Conservation (phyloP, 2,797 vertebrate genomes). For the Enteromius argenteus region DNA sequence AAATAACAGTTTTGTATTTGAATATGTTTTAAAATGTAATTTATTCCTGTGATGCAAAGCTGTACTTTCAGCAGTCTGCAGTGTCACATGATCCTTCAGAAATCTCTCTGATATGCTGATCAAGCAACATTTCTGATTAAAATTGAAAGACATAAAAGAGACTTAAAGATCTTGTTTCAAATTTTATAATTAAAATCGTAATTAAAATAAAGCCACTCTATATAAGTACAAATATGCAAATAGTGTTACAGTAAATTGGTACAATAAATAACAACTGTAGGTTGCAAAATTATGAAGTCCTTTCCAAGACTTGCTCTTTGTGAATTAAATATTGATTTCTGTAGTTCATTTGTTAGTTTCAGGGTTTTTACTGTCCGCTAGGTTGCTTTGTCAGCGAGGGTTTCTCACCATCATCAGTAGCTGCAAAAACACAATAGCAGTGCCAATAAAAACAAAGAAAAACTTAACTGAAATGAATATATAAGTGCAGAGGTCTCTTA, state of each 20-base stretch:
- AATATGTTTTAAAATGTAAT: neutral
- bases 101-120: neutral
- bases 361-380: neutral
- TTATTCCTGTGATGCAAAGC: neutral
- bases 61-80: neutral
- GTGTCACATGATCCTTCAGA: neutral
- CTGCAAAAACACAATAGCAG: conserved; percentile 18
- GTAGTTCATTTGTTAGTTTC: neutral
- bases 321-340: neutral
- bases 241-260: neutral
- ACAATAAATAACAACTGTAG: neutral
- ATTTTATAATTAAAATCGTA: neutral
- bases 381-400: conserved; percentile 1
- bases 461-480: neutral
- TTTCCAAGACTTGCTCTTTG: neutral
- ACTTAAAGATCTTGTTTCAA: neutral
- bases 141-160: no score
- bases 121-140: neutral
- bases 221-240: neutral
- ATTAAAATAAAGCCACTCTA: neutral
- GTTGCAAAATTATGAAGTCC: neutral
- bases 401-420: conserved; percentile 4
- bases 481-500: neutral
- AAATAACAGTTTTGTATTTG: neutral
- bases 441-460: neutral